These are phyloP conservation scores for Diloba caeruleocephala DNA, from an alignment of 2,888 invertebrate genomes.

Conservation along the genomic window DNA sequence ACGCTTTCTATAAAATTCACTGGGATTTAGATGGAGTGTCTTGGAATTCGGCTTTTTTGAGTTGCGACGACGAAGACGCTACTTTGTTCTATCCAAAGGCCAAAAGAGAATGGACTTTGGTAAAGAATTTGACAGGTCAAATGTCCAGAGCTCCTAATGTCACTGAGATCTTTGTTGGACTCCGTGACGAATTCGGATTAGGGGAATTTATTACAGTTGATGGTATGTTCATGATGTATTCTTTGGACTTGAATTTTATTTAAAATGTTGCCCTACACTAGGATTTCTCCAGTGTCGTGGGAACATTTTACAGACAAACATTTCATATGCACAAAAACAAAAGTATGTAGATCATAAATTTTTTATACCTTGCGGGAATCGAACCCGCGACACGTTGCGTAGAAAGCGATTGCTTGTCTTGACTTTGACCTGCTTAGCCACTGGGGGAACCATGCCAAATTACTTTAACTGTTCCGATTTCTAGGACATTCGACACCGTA, in stretches of 20 bases:
- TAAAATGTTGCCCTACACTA: too few relatives aligned
- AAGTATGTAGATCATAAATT: too few relatives aligned
- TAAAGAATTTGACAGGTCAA: constrained; percentile 49
- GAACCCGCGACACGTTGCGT: too few relatives aligned
- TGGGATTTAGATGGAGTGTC: constrained; percentile 48
- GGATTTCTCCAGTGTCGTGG: too few relatives aligned
- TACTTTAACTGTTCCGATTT: neutral
- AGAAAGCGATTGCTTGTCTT: too few relatives aligned
- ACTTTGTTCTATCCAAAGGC: constrained; percentile 64
- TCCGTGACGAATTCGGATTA: constrained; percentile 60
- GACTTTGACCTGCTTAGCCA: too few relatives aligned
- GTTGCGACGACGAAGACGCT: constrained; percentile 66
- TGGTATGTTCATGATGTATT: constrained; percentile 50
- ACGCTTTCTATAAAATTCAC: constrained; percentile 69
- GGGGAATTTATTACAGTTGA: constrained; percentile 68
- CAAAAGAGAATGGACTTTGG: constrained; percentile 60
- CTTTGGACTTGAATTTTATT: too few relatives aligned
- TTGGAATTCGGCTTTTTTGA: constrained; percentile 59
- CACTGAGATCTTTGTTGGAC: constrained; percentile 62
- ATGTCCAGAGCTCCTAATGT: constrained; percentile 46
- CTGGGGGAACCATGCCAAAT: too few relatives aligned
- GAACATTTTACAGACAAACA: too few relatives aligned
- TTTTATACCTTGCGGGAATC: too few relatives aligned
- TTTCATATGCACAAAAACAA: too few relatives aligned
- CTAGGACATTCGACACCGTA: constrained; percentile 45